These are phyloP conservation scores for Meloidogyne exigua DNA, from an alignment of 1,140 invertebrate species.

Conservation along the genomic window DNA sequence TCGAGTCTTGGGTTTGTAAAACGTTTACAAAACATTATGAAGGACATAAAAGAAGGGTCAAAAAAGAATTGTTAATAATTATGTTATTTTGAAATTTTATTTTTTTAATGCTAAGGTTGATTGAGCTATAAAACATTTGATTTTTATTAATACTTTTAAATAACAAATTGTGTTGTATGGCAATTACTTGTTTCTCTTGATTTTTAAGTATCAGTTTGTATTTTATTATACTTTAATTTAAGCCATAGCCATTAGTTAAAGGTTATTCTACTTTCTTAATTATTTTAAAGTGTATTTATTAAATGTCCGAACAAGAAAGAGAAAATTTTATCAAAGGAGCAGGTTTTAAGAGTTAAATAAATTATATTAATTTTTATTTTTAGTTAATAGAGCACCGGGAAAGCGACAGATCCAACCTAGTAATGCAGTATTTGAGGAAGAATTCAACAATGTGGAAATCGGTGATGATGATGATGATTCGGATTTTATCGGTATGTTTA, in stretches of 20 bases:
- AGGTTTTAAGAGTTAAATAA: background rate
- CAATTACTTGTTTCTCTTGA: no score
- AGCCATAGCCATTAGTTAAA: background rate
- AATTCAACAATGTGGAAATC: background rate
- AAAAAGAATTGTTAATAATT: background rate
- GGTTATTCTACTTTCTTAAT: no score
- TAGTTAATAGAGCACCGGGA: conserved; percentile 31
- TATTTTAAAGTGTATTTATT: background rate
- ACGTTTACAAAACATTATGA: background rate
- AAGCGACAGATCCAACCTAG: conserved; percentile 39
- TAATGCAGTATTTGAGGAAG: conserved; percentile 33
- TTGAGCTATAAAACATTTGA: background rate
- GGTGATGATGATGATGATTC: conserved; percentile 37
- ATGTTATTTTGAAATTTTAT: background rate
- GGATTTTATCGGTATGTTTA: conserved; percentile 28
- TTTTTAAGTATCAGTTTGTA: no score
- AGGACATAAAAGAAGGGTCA: background rate
- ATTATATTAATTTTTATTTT: background rate
- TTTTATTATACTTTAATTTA: no score
- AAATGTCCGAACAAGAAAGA: conserved; percentile 21
- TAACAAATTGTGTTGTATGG: no score
- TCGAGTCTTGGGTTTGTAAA: background rate
- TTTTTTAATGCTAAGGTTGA: background rate
- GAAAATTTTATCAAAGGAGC: conserved; percentile 24
- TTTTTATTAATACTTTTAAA: no score